Evolutionary conservation across 2,113 vertebrate species (phyloP), one percentile per base, ranked within the genome.

Genomic region (Chloropsis hardwickii): DNA sequence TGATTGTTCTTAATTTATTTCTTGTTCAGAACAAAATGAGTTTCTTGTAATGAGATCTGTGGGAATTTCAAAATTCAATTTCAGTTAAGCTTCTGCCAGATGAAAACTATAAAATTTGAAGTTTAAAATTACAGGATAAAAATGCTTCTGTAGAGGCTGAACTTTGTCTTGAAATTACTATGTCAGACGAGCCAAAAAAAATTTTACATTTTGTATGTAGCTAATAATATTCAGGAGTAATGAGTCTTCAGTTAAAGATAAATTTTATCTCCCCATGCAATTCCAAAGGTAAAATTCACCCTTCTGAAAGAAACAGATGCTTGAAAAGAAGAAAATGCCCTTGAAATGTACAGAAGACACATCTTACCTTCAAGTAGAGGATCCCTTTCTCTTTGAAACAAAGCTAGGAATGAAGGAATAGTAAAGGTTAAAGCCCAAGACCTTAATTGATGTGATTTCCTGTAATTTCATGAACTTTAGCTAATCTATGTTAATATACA

Each of bases 71-170:
- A 33, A 45, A 65, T 88, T 51, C 54, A 76, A 42, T 70, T 94
- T 83, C 23, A 72, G 29, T 77, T 71, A 91, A 88, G 67, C 9
- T 83, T 90, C 58, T 88, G 47, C n/a, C 51, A 92, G 57, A 89
- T 79, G 74, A 92, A 88, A 93, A 67, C 25, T 66, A 56, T 89
- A 81, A 92, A 84, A 95, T 64, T 67, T 70, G 17, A 86, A 53
- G 60, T 42, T 56, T 47, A 45, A 86, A 90, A 70, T 86, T 79
- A 14, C 33, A 35, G 10, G 10, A 58, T 48, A 50, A 86, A 90
- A 80, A 85, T 48, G 48, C 37, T 91, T 76, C 65, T 93, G 47
- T 60, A 44, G 37, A 20, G 14, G 17, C 25, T 60, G 17, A 57
- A 65, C 42, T 86, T 82, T 50, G 6, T 77, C 31, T 65, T 87